These are phyloP conservation scores for Drymodes brunneopygia DNA, from an alignment of 2,113 vertebrate species.

Conservation along the genomic window DNA sequence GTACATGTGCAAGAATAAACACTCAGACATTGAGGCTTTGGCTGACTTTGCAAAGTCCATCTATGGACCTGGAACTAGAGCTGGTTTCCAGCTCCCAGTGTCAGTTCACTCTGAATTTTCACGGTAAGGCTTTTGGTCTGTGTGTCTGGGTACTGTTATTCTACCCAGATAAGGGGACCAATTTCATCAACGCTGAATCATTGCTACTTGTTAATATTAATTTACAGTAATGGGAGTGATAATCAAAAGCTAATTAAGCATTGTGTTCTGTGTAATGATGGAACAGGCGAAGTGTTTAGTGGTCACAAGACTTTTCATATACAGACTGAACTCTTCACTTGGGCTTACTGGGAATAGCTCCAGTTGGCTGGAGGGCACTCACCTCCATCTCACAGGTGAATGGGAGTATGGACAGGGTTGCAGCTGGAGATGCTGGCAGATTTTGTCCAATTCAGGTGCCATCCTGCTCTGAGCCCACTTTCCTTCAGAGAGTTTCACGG, in stretches of 20 bases:
- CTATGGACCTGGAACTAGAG: not conserved
- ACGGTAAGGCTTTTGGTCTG: not conserved
- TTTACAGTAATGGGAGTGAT: not conserved
- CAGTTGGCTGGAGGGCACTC: not conserved
- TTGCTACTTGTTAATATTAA: not conserved
- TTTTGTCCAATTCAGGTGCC: not conserved
- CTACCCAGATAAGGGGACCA: not conserved
- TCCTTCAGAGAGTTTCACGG: rapidly evolving
- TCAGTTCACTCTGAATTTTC: not conserved
- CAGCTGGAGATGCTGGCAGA: rapidly evolving
- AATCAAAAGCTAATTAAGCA: not conserved
- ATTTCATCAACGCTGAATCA: not conserved
- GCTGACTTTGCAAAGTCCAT: not conserved
- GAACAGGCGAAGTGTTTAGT: not conserved
- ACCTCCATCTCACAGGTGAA: not conserved
- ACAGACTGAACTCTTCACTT: rapidly evolving
- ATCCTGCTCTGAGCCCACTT: not conserved
- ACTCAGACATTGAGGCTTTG: not conserved
- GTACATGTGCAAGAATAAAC: not conserved
- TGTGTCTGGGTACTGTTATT: not conserved
- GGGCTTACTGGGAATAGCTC: not conserved
- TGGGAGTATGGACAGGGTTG: not conserved
- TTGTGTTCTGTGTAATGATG: not conserved
- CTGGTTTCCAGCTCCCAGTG: not conserved
- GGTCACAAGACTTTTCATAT: not conserved